Conservation (phyloP, 2,797 vertebrate species). For the Calcarius lapponicus region DNA sequence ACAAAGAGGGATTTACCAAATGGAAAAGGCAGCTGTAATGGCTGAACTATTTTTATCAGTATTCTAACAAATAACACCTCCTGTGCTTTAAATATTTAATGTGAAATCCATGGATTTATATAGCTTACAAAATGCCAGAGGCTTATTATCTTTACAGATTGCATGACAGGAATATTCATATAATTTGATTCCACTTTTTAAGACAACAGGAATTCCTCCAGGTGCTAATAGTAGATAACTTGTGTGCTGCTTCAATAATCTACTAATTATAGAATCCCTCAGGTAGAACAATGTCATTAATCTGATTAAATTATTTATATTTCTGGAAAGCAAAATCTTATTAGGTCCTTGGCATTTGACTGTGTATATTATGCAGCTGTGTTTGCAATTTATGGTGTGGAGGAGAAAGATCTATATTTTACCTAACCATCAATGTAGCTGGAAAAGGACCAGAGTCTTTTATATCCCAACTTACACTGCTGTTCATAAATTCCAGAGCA, state of each 20-base stretch:
- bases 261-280: slow-evolving; percentile 79
- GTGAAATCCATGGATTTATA: slow-evolving; percentile 86
- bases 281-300: slow-evolving; percentile 81
- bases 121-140: slow-evolving; percentile 85
- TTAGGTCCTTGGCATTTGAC: slow-evolving; percentile 68
- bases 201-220: slow-evolving; percentile 79
- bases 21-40: slow-evolving; percentile 58
- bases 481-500: not conserved
- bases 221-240: slow-evolving; percentile 81
- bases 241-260: slow-evolving; percentile 75
- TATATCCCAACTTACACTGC: not conserved
- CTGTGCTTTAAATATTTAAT: slow-evolving; percentile 92
- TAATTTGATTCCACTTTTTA: slow-evolving; percentile 75
- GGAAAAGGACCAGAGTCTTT: not conserved
- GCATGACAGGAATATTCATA: slow-evolving; percentile 88
- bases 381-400: not conserved
- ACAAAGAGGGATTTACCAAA: slow-evolving; percentile 64
- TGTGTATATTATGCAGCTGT: slow-evolving; percentile 9
- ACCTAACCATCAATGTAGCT: not conserved
- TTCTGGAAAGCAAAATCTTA: slow-evolving; percentile 74
- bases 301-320: slow-evolving; percentile 83
- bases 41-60: slow-evolving; percentile 75
- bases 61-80: slow-evolving; percentile 88
- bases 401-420: slow-evolving; percentile 13
- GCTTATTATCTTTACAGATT: slow-evolving; percentile 90